Evolutionary conservation across 2,888 invertebrate genomes (phyloP), one percentile per base, ranked within the genome.

Genomic region (Aporophyla lueneburgensis): DNA sequence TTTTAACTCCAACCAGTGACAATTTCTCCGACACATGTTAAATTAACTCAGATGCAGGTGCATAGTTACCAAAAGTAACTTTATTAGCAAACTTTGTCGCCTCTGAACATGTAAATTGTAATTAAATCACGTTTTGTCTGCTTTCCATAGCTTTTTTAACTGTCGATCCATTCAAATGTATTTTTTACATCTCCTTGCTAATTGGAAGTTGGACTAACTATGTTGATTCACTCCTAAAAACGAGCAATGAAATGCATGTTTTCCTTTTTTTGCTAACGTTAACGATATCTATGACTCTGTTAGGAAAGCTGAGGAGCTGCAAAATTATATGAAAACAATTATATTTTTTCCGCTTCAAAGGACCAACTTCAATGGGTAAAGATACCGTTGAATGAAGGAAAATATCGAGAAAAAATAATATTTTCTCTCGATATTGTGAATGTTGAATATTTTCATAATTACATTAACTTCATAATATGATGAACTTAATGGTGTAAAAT

Each of bases 21-120:
- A 54, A 49, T 43, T 63, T 43, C 46, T 21, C 24, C 27, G 54
- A 21, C 59, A 63, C 12, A 58, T 46, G 51, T 58, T 40, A 14
- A 58, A 75, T 58, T 53, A 67, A 46, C 27, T 53, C 53, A 62
- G 40, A 19, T 71, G 53, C 40, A 70, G 21, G 43, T 16, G 21
- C 14, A 43, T 40, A 62, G 49, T 63, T 54, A 68, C 27, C 10
- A 33, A 59, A 85, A 85, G 79, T 71, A 79, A 79, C 76, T 83
- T 83, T 59, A 72, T 85, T 74, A 79, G 43, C 61, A 40, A 53
- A 59, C 63, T 56, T 14, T 63, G 74, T 72, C 72, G 74, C 74
- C 43, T 49, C 61, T 7, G 72, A 74, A 69, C 71, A 71, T 76
- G 61, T 78, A 81, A 84, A 76, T 82, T 76, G 61, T 78, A 81